Evolutionary conservation across 2,797 vertebrate species (phyloP).

Genomic region (Eremophila alpestris): DNA sequence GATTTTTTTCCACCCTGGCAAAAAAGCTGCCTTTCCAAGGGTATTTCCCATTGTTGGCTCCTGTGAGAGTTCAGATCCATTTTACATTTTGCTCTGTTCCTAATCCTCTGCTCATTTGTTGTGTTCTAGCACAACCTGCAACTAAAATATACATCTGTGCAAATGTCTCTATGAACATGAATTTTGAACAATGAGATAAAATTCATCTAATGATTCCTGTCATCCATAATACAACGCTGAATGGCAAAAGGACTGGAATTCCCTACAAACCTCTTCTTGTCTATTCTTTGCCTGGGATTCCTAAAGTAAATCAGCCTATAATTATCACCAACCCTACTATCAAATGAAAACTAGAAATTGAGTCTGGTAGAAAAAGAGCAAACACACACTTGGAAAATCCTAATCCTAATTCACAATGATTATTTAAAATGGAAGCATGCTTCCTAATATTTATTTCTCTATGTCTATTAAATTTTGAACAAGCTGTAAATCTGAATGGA

Average conservation of each 20-base stretch:
- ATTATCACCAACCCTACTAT: no score
- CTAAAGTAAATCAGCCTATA: not conserved
- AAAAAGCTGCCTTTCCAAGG: not conserved
- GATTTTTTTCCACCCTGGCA: not conserved
- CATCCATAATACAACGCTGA: not conserved
- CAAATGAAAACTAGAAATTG: not conserved
- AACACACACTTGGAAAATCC: not conserved
- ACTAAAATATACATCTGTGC: not conserved
- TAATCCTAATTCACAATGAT: not conserved
- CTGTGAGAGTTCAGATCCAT: not conserved
- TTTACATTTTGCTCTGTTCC: not conserved
- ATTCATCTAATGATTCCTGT: not conserved
- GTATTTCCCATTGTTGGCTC: not conserved
- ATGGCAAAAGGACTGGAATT: not conserved
- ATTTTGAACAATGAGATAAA: not conserved
- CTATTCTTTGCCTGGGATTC: not conserved
- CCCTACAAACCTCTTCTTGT: not conserved
- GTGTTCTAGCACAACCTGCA: not conserved
- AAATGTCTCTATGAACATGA: not conserved
- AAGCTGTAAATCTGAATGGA: not conserved
- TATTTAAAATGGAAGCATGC: not conserved
- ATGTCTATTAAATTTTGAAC: not conserved
- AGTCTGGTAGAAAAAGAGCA: not conserved
- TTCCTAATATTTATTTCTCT: not conserved
- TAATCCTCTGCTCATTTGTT: not conserved